Percentiles rank a stretch among this genome's conserved stretches.
These are phyloP conservation scores for Pygmarrhopalites habei DNA, from an alignment of 1,140 invertebrate genomes.

Conservation along the genomic window DNA sequence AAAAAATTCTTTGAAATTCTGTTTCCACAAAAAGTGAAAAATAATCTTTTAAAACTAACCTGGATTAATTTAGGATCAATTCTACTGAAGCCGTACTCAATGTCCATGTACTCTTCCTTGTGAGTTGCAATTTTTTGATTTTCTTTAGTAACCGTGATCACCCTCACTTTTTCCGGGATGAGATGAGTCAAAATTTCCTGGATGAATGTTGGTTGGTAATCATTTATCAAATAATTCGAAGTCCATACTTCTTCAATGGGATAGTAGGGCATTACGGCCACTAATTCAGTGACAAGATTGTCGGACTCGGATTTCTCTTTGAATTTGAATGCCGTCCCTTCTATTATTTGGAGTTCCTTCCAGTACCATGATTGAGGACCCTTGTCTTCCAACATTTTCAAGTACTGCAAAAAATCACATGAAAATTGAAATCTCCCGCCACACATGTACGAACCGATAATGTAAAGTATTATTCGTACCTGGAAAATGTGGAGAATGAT, in stretches of 20 bases:
- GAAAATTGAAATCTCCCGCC: too few relatives aligned
- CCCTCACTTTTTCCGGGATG: neutral
- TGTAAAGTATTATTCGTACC: constrained; percentile 48
- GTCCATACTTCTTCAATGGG: neutral
- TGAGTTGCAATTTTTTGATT: too few relatives aligned
- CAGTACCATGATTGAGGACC: constrained; percentile 81
- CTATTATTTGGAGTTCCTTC: constrained; percentile 72
- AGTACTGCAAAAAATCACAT: constrained; percentile 73
- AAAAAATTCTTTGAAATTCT: too few relatives aligned
- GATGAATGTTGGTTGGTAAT: neutral
- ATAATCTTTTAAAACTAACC: too few relatives aligned
- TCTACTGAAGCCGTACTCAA: too few relatives aligned
- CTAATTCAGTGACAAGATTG: neutral
- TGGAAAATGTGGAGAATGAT: constrained; percentile 76
- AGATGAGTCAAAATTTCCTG: neutral
- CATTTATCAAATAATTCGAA: neutral
- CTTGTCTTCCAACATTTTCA: constrained; percentile 67
- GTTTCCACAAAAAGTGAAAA: too few relatives aligned
- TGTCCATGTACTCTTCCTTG: too few relatives aligned
- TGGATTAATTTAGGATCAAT: too few relatives aligned
- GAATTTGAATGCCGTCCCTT: constrained; percentile 77
- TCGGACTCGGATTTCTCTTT: constrained; percentile 45
- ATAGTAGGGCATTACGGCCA: constrained; percentile 46
- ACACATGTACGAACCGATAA: too few relatives aligned
- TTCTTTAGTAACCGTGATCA: too few relatives aligned